Percentiles rank a stretch among this genome's conserved stretches.
Conservation (phyloP, 30 jellyfish, hydroid and myxozoan species). For the Pseudorhiza aurosa region DNA sequence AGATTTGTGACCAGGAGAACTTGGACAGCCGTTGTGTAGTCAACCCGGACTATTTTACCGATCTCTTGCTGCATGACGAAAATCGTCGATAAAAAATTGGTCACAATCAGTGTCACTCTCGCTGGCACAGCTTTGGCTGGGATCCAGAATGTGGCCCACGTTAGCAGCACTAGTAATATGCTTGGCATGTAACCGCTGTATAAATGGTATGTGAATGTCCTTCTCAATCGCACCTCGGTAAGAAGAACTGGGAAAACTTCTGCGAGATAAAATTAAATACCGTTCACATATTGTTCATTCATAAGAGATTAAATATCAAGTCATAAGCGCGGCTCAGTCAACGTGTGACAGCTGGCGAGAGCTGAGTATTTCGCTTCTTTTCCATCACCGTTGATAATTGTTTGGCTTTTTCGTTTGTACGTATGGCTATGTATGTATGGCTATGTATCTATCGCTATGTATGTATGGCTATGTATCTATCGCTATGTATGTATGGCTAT, state of each 20-base stretch:
- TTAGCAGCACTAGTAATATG: conserved; percentile 29
- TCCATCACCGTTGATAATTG: no score
- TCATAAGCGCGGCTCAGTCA: no score
- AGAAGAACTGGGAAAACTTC: conserved; percentile 24
- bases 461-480: no score
- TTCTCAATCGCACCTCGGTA: conserved; percentile 17
- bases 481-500: no score
- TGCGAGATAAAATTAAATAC: no score
- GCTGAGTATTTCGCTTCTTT: no score
- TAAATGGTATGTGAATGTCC: conserved; percentile 57
- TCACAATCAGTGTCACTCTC: conserved; percentile 70
- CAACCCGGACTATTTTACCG: conserved; percentile 50
- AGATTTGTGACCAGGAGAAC: conserved; percentile 42
- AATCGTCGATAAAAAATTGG: conserved; percentile 61
- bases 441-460: no score
- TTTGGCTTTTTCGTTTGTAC: no score
- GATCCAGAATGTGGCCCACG: conserved; percentile 81
- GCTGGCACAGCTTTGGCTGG: conserved; percentile 84
- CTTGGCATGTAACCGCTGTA: conserved; percentile 66
- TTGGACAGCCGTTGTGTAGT: conserved; percentile 73
- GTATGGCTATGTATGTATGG: no score
- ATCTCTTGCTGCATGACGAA: conserved; percentile 67
- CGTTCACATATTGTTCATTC: no score
- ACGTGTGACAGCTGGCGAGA: no score
- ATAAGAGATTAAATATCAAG: no score